These are phyloP conservation scores for Drosophila silvestris DNA, from an alignment of 2,888 invertebrate genomes.

Conservation along the genomic window DNA sequence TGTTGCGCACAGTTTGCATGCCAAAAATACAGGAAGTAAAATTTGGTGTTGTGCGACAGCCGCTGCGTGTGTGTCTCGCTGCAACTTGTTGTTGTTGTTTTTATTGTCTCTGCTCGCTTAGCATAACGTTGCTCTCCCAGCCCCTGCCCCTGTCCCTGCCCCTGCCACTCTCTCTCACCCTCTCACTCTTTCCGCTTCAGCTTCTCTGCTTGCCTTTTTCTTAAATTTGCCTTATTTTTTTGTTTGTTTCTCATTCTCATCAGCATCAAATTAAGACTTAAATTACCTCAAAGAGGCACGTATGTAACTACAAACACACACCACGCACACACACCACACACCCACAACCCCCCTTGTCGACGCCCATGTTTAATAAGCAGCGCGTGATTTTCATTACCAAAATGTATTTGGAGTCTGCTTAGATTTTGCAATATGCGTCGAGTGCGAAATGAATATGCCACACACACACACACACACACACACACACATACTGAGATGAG, in stretches of 20 bases:
- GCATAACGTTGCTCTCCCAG: constrained; percentile 2
- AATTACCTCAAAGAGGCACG: constrained; percentile 58
- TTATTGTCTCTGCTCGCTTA: constrained; percentile 6
- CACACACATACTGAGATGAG: constrained; percentile 15
- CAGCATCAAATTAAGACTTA: constrained; percentile 32
- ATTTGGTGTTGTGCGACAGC: constrained; percentile 62
- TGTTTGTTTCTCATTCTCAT: constrained; percentile 34
- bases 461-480: constrained; percentile 30
- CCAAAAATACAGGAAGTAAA: constrained; percentile 60
- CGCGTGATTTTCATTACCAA: constrained; percentile 78
- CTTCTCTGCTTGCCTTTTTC: constrained; percentile 11
- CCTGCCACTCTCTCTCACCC: neutral
- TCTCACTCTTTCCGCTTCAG: neutral
- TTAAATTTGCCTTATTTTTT: constrained; percentile 3
- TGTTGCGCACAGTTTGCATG: constrained; percentile 33
- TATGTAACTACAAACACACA: constrained; percentile 17
- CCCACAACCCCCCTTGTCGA: neutral
- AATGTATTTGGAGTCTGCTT: constrained; percentile 62
- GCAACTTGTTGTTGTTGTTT: constrained; percentile 26
- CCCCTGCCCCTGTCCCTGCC: neutral
- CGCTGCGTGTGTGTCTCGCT: constrained; percentile 18
- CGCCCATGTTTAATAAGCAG: constrained; percentile 70
- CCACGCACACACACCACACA: neutral
- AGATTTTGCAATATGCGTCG: constrained; percentile 72
- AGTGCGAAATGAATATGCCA: constrained; percentile 68